Conservation (phyloP, 2,113 vertebrate species). For the Uropsilus gracilis region DNA sequence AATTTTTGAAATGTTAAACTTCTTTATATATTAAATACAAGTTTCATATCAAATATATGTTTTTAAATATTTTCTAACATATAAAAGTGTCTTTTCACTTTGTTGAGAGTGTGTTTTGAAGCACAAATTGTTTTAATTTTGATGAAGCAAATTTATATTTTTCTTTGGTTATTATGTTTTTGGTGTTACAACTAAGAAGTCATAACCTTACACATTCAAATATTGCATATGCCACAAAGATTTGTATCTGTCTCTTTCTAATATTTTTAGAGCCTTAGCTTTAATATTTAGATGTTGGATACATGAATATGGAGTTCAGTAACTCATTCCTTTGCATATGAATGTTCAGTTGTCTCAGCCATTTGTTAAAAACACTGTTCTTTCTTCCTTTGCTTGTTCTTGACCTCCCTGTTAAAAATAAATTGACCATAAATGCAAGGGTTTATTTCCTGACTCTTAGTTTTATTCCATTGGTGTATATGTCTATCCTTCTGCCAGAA, state of each 20-base stretch:
- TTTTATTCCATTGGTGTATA: not conserved
- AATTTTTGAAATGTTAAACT: not conserved
- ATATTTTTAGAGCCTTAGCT: not conserved
- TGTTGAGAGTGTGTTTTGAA: too few relatives aligned
- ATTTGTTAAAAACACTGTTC: not conserved
- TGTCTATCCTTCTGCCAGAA: not conserved
- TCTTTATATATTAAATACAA: not conserved
- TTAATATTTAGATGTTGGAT: not conserved
- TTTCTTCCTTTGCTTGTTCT: not conserved
- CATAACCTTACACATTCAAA: not conserved
- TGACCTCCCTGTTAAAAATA: not conserved
- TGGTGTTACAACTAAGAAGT: not conserved
- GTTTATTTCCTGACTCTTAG: not conserved
- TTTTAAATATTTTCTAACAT: not conserved
- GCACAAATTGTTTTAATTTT: too few relatives aligned
- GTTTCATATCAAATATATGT: not conserved
- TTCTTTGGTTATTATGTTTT: not conserved
- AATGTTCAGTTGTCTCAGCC: not conserved
- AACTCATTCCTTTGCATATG: not conserved
- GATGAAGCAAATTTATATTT: too few relatives aligned
- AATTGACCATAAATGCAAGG: not conserved
- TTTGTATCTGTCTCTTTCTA: not conserved
- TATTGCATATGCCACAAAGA: not conserved
- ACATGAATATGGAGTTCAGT: not conserved
- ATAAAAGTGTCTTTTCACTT: too few relatives aligned